Conservation (phyloP, 2,888 invertebrate genomes). For the Pristionchus exspectatus region DNA sequence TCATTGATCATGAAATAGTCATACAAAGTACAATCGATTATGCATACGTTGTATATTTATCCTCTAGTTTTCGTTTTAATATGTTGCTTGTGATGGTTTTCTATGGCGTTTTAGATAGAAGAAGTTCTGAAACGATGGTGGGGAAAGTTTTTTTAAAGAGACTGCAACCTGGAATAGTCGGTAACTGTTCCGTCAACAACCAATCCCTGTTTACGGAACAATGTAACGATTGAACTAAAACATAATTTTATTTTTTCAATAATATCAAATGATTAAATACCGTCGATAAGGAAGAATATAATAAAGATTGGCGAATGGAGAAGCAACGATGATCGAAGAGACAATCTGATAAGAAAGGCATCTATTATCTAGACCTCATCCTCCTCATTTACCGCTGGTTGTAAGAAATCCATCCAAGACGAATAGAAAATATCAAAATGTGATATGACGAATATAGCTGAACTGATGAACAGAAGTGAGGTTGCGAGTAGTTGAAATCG, state of each 20-base stretch:
- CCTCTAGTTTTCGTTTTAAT: too few relatives aligned
- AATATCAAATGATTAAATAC: not conserved
- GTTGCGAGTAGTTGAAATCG: not conserved
- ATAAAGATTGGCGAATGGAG: not conserved
- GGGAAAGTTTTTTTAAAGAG: not conserved
- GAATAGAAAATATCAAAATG: not conserved
- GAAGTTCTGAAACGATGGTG: not conserved
- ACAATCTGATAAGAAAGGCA: not conserved
- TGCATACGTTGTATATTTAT: too few relatives aligned
- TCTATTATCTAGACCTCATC: not conserved
- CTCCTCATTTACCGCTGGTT: not conserved
- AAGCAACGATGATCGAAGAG: not conserved
- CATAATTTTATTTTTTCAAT: too few relatives aligned
- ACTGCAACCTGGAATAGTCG: not conserved
- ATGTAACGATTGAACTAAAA: not conserved
- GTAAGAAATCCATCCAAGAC: not conserved
- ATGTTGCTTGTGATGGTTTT: too few relatives aligned
- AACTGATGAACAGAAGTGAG: not conserved
- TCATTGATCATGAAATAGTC: too few relatives aligned
- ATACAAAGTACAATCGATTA: too few relatives aligned
- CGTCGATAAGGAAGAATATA: not conserved
- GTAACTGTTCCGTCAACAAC: not conserved
- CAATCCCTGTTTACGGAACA: not conserved
- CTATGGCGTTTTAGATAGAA: not conserved
- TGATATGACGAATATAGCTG: not conserved